Conservation (phyloP, 2,888 invertebrate genomes). For the Eustalomyia histrio region DNA sequence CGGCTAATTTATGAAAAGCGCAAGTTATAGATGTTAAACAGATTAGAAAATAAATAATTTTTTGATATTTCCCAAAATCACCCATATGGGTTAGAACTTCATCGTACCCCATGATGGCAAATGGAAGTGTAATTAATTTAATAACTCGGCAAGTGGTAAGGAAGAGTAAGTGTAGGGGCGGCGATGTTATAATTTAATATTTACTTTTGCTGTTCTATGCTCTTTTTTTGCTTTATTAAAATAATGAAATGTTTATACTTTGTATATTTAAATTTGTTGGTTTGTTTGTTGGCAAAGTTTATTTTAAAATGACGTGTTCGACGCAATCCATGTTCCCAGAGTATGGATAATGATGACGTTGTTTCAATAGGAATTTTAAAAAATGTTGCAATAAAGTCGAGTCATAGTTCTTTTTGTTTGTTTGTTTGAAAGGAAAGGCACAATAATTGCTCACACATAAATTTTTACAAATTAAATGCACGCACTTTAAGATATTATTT, state of each 20-base stretch:
- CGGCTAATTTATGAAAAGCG: slow-evolving; percentile 87
- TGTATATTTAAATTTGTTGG: neutral
- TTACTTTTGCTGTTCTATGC: slow-evolving; percentile 14
- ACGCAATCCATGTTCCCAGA: slow-evolving; percentile 7
- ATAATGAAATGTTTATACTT: neutral
- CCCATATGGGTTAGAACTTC: slow-evolving; percentile 85
- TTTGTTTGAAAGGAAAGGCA: neutral
- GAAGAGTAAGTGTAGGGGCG: neutral
- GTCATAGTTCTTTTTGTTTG: slow-evolving; percentile 10
- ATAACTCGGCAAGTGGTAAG: neutral
- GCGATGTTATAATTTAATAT: neutral
- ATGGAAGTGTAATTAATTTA: too few relatives aligned
- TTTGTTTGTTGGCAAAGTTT: slow-evolving; percentile 8
- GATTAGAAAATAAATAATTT: slow-evolving; percentile 84
- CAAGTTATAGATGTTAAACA: slow-evolving; percentile 86
- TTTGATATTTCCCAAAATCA: slow-evolving; percentile 86
- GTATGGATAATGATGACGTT: neutral
- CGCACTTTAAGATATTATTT: slow-evolving; percentile 27
- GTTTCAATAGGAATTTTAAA: neutral
- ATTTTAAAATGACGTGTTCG: slow-evolving; percentile 8
- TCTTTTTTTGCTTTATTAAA: neutral
- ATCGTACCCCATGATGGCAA: slow-evolving; percentile 84
- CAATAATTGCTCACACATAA: neutral
- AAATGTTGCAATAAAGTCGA: neutral
- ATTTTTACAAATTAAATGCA: slow-evolving; percentile 19